Base-by-base conservation (phyloP, 2,888 invertebrate genomes). In the Achlya flavicornis region DNA sequence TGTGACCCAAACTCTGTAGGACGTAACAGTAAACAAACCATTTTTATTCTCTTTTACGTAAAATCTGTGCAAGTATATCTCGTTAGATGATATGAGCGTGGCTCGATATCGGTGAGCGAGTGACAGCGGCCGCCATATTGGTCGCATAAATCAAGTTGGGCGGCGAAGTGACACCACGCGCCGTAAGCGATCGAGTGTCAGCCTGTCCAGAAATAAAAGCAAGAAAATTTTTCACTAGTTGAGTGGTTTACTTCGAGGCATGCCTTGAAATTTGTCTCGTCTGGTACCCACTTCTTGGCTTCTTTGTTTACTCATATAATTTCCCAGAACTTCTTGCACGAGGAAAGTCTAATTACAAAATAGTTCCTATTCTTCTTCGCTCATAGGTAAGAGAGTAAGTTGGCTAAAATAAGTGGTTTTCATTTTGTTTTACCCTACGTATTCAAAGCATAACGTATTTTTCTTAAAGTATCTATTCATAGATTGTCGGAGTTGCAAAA, bases 171-270 rank as follows among this genome's bases (percentile, higher is more conserved):
- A 90, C 91, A 87, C 84, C 84, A 84, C 83, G 81, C 81, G 83
- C 88, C 88, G 87, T 92, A 92, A 92, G 92, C 92, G 91, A 93
- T 92, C 92, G 92, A 86, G 88, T 92, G 93, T 92, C 92, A 88
- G 85, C 82, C 83, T 86, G 89, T 82, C 86, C 84, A 84, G 86
- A 91, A 91, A 92, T 92, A 93, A 92, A 92, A 93, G 87, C 89
- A 91, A 86, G 81, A 82, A 83, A 87, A 87, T 83, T 87, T 87
- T 87, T 87, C 88, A 87, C 89, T 87, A 90, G 86, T 90, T 89
- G 90, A 92, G 92, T 89, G 91, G 90, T 90, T 90, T 88, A 88
- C 87, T 90, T 83, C 75, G 81, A 87, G 86, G 89, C 86, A 90
- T 86, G 89, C 87, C 85, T 85, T 81, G 84, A 38, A 38, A 10